phyloP scores from a whole-genome alignment of 2,797 vertebrate genomes.

The Eleutherodactylus coqui region DNA sequence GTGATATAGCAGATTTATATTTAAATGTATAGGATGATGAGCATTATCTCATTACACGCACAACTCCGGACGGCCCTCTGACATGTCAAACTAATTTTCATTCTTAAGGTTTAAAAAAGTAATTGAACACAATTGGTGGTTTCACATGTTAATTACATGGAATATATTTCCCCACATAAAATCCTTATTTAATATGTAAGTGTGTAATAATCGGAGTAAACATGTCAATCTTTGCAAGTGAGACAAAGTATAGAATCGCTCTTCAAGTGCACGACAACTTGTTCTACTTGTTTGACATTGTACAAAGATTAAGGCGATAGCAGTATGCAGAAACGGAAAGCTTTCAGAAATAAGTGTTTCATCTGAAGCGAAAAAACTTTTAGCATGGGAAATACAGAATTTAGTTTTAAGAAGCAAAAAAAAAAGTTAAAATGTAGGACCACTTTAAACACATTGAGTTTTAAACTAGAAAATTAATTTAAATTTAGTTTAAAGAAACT shows the following conservation, averaged over 20 bases:
- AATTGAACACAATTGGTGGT: neutral
- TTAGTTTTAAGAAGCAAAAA: too few species aligned
- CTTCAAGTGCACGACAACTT: neutral
- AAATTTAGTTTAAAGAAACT: too few species aligned
- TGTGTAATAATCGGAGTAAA: neutral
- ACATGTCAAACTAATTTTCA: conserved; percentile 1
- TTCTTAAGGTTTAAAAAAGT: neutral
- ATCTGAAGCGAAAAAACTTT: neutral
- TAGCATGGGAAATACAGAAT: too few species aligned
- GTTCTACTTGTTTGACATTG: neutral
- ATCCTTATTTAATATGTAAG: neutral
- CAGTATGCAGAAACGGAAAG: neutral
- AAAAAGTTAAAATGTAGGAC: too few species aligned
- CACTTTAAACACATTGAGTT: too few species aligned
- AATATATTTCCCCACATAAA: neutral
- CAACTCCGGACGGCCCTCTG: neutral
- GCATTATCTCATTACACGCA: neutral
- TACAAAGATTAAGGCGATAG: neutral
- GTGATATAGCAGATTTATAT: neutral
- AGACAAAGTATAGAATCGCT: neutral
- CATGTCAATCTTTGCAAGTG: neutral
- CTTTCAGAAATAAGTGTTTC: neutral
- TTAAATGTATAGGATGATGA: neutral
- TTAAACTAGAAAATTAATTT: too few species aligned
- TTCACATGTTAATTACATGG: neutral